Percentiles rank a stretch among this genome's conserved stretches.
These are phyloP conservation scores for Desmophyllum pertusum DNA, from an alignment of 92 coral and sea anemone genomes.

Conservation along the genomic window DNA sequence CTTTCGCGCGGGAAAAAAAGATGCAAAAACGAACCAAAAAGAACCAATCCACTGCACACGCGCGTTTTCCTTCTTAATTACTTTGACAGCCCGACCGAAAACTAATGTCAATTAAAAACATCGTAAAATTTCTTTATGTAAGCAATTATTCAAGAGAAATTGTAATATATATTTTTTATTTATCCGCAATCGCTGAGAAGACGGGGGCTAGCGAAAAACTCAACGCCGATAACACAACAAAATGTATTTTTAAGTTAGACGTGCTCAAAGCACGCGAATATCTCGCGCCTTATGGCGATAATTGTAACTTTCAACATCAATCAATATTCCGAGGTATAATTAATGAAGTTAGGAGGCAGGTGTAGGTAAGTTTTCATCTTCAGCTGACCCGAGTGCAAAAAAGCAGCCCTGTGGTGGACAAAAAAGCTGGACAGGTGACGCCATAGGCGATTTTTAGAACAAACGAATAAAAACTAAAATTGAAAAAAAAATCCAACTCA, in stretches of 20 bases:
- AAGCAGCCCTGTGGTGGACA: conserved; percentile 4
- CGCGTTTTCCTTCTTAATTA: conserved; percentile 5
- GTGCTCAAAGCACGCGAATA: conserved; percentile 13
- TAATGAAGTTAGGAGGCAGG: conserved; percentile 44
- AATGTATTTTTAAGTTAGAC: neutral
- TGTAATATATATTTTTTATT: neutral
- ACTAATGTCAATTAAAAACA: neutral
- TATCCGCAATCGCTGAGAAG: neutral
- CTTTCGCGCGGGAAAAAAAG: conserved; percentile 27
- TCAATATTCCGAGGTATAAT: conserved; percentile 46
- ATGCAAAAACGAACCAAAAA: neutral
- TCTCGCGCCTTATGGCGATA: conserved; percentile 25
- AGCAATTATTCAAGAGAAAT: neutral
- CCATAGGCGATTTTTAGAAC: neutral
- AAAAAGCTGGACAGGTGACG: conserved; percentile 25
- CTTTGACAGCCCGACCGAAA: conserved; percentile 2
- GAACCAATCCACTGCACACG: neutral
- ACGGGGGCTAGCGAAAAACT: neutral
- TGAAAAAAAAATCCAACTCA: neutral
- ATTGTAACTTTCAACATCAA: conserved; percentile 39
- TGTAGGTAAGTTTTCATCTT: neutral
- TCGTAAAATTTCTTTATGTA: neutral
- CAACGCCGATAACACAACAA: neutral
- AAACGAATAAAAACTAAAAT: neutral
- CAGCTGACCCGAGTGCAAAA: conserved; percentile 37